A percentile compares a stretch with the other conserved stretches of the same genome.
Evolutionary conservation across 53 echinoderm and acorn worm genomes (phyloP).

Genomic region (Patiria pectinifera): DNA sequence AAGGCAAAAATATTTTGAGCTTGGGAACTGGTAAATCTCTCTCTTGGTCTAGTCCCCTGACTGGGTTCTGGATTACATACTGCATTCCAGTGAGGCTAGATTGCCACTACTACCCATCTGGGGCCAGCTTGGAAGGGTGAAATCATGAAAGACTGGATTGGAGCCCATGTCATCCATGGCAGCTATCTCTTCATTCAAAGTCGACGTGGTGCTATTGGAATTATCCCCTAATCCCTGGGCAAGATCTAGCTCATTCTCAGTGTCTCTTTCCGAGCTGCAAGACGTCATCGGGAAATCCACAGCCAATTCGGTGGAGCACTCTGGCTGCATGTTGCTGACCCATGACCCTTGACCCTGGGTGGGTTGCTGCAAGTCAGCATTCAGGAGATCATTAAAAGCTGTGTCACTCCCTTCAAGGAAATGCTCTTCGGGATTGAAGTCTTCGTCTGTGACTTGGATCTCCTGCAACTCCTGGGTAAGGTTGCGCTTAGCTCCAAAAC

Average conservation of each 20-base stretch:
- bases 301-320: constrained; percentile 18
- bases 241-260: constrained; percentile 41
- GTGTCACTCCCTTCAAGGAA: constrained; percentile 39
- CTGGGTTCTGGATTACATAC: constrained; percentile 35
- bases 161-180: constrained; percentile 63
- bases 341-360: constrained; percentile 45
- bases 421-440: constrained; percentile 54
- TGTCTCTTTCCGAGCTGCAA: background rate
- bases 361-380: constrained; percentile 43
- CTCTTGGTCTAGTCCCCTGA: background rate
- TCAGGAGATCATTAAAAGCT: constrained; percentile 54
- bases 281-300: constrained; percentile 53
- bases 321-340: constrained; percentile 47
- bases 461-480: constrained; percentile 66
- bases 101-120: constrained; percentile 63
- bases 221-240: constrained; percentile 56
- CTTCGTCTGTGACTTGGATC: constrained; percentile 65
- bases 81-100: constrained; percentile 58
- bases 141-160: constrained; percentile 54
- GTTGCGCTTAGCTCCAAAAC: constrained; percentile 71
- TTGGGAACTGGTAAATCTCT: background rate
- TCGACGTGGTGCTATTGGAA: constrained; percentile 68
- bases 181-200: constrained; percentile 59
- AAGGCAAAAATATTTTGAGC: background rate
- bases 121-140: constrained; percentile 59